A percentile compares a stretch with the other conserved stretches of the same genome.
These are phyloP conservation scores for Acanthochromis polyacanthus DNA, from an alignment of 2,113 vertebrate species.

Conservation along the genomic window DNA sequence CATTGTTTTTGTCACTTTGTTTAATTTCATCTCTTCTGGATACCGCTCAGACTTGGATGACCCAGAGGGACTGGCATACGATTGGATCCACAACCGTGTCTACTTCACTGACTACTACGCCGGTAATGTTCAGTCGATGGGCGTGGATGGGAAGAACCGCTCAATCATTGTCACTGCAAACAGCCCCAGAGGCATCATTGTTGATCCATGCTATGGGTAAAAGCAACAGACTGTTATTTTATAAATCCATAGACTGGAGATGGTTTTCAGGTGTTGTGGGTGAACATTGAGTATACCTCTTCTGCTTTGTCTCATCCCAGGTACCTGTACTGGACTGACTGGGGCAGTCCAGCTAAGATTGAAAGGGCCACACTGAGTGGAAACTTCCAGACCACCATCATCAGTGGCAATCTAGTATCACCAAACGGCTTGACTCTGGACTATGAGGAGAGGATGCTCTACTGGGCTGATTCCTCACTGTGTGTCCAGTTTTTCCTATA, in stretches of 20 bases:
- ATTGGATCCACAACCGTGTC: slow-evolving; percentile 93
- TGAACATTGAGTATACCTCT: not conserved
- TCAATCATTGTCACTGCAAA: slow-evolving; percentile 87
- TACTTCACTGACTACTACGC: slow-evolving; percentile 92
- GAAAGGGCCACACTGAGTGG: slow-evolving; percentile 82
- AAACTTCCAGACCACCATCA: slow-evolving; percentile 76
- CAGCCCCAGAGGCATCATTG: slow-evolving; percentile 87
- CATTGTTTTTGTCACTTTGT: not conserved
- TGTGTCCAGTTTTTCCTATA: slow-evolving; percentile 58
- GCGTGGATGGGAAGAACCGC: slow-evolving; percentile 88
- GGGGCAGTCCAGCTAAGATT: slow-evolving; percentile 81
- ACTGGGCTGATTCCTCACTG: slow-evolving; percentile 81
- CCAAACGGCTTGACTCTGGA: slow-evolving; percentile 82
- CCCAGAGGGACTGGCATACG: slow-evolving; percentile 92
- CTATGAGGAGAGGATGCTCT: slow-evolving; percentile 82
- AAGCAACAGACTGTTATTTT: slow-evolving; percentile 12
- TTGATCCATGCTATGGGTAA: slow-evolving; percentile 95
- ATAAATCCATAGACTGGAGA: not conserved
- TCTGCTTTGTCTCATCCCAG: slow-evolving; percentile 43
- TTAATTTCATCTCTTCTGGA: not conserved
- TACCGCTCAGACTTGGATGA: slow-evolving; percentile 85
- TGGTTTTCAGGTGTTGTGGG: not conserved
- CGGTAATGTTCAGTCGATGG: slow-evolving; percentile 89
- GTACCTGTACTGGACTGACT: slow-evolving; percentile 86
- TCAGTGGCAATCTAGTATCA: slow-evolving; percentile 70